Base-by-base conservation (phyloP, 64 coral and sea anemone genomes). In the Dendrophyllia cribrosa region DNA sequence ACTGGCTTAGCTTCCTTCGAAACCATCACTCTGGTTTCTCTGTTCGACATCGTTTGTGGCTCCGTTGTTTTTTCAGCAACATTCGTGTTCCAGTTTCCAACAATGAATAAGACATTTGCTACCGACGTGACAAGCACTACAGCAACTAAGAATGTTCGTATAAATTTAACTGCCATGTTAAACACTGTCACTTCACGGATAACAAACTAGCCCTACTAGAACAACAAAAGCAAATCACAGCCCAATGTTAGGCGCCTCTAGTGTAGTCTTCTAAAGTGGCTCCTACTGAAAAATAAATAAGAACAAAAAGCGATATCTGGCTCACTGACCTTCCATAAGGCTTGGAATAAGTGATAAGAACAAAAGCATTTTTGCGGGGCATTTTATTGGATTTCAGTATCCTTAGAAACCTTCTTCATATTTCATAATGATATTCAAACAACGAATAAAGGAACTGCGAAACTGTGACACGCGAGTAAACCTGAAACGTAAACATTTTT, bases 1-100 rank as follows among this genome's bases (percentile, higher is more conserved):
- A 13, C 14, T 64, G 7, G 59, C 51, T 20, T 66, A 16, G 15
- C 46, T 3, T 48, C 4, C 5, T 12, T 13, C 22, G 3, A 1
- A 43, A 48, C 4, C n/a, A 4, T 20, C n/a, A 8, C 7, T 2
- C 17, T 80, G 4, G 13, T 84, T 67, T 84, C 80, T 4, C 14
- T 10, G 20, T 21, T 84, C 58, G 9, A 1, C 34, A 34, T 62
- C 43, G 1, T 67, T 9, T 2, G 6, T 3, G 15, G 5, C 19
- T 48, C 58, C 7, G 20, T 12, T 14, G 61, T 0, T 49, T 22
- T 60, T 43, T 26, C 56, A 59, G 7, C 47, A 14, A 50, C 7
- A 22, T 50, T 20, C 17, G 13, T 66, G 43, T 49, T 84, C 80
- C 80, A 84, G 62, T 84, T 84, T 22, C 67, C 80, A 51, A 49